Conservation (phyloP, 2,113 vertebrate genomes). For the Crotalus horridus region DNA sequence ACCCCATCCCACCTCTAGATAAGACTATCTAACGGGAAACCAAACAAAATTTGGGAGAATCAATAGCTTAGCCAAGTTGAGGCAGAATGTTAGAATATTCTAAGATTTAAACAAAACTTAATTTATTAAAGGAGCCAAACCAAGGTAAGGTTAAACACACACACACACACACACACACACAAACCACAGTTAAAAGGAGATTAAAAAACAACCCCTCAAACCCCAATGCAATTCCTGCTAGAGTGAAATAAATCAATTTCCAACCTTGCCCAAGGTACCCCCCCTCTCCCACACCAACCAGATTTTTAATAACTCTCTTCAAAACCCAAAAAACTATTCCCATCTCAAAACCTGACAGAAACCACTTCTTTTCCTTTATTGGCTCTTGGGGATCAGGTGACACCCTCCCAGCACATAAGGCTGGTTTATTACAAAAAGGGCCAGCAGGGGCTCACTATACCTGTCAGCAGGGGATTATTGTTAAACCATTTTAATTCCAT, state of each 20-base stretch:
- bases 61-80: neutral
- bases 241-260: neutral
- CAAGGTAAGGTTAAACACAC: neutral
- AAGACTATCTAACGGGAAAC: neutral
- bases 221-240: neutral
- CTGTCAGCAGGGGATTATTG: neutral
- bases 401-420: neutral
- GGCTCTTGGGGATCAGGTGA: neutral
- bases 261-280: neutral
- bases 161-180: neutral
- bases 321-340: neutral
- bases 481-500: neutral
- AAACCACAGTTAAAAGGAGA: neutral
- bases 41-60: neutral
- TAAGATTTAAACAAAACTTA: neutral
- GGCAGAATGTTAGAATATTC: neutral
- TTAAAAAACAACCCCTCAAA: neutral
- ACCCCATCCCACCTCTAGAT: neutral
- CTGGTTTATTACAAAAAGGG: neutral
- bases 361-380: neutral
- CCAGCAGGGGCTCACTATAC: neutral
- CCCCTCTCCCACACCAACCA: neutral
- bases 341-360: neutral
- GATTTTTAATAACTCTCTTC: neutral
- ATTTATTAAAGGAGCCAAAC: neutral